Base-by-base conservation (phyloP, 2,888 invertebrate genomes). In the Drosophila demipolita region DNA sequence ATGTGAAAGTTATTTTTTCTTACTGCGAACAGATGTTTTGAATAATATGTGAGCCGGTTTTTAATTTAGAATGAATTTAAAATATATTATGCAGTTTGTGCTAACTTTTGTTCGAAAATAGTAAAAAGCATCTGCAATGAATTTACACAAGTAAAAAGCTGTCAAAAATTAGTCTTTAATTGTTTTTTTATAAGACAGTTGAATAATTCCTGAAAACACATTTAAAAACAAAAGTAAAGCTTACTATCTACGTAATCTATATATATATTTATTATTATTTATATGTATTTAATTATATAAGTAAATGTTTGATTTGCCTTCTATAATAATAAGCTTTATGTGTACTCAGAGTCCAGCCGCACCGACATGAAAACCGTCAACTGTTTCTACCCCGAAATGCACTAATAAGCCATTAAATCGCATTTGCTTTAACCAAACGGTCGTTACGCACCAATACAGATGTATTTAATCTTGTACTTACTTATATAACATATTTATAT, bases 331-430 rank as follows among this genome's bases (percentile, higher is more conserved):
- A 20, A 4, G n/a, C 3, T 6, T 35, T 26, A n/a, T n/a, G 33
- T 23, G 12, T 26, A 23, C 45, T 29, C 9, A 3, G n/a, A 40
- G 40, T 40, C 9, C 40, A 6, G 11, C 29, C 29, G 29, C 40
- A 57, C 26, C 17, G 1, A 26, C 50, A 50, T n/a, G 20, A 29
- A 36, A 38, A 6, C 15, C 5, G 20, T 20, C n/a, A 36, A 50
- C 15, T 29, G 60, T 29, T 29, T 29, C 6, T 9, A 12, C 33
- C 20, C 36, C 17, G 45, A 48, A 66, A 68, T 68, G 62, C 67
- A 70, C 79, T 77, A 85, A 80, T 83, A 83, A 78, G 77, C 78
- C 71, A 80, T 76, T 69, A 80, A 75, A 75, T 76, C 73, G 72
- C 67, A 59, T 70, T 78, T 64, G 53, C 48, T 49, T 59, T 66